Conservation (phyloP, 2,113 vertebrate species). For the Casuarius casuarius region DNA sequence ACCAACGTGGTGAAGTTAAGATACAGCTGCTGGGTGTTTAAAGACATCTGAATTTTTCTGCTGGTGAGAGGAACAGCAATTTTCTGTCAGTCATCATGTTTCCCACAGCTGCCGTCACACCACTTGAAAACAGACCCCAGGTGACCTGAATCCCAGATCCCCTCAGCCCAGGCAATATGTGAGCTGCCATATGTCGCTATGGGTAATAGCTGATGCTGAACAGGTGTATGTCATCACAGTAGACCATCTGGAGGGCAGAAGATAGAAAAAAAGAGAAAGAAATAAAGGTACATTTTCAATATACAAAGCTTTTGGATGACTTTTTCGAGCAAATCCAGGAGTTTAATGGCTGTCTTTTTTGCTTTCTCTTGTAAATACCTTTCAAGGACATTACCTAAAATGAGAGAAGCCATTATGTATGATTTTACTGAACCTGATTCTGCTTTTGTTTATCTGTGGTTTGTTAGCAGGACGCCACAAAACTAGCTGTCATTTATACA, state of each 20-base stretch:
- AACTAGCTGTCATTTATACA: neutral
- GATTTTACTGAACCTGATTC: neutral
- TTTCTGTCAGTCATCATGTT: constrained; percentile 74
- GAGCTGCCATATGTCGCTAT: constrained; percentile 77
- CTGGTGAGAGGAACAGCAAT: constrained; percentile 51
- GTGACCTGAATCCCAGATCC: constrained; percentile 73
- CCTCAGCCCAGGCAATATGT: constrained; percentile 71
- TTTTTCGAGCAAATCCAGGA: neutral
- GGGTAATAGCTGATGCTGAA: constrained; percentile 75
- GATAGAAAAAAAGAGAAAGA: neutral
- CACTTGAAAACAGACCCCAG: constrained; percentile 80
- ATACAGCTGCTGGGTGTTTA: constrained; percentile 49
- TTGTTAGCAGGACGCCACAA: neutral
- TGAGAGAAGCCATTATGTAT: neutral
- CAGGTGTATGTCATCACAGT: constrained; percentile 76
- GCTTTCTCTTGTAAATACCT: neutral
- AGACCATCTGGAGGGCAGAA: constrained; percentile 74
- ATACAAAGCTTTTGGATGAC: constrained; percentile 7
- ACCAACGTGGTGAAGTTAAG: neutral
- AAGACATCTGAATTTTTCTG: constrained; percentile 65
- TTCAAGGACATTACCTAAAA: neutral
- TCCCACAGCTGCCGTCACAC: constrained; percentile 78
- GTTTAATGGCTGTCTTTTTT: neutral
- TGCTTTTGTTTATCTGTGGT: neutral
- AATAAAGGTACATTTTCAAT: constrained; percentile 54